These are phyloP conservation scores for Cremastobaeus sp. DNA, from an alignment of 2,888 invertebrate species.

Conservation along the genomic window DNA sequence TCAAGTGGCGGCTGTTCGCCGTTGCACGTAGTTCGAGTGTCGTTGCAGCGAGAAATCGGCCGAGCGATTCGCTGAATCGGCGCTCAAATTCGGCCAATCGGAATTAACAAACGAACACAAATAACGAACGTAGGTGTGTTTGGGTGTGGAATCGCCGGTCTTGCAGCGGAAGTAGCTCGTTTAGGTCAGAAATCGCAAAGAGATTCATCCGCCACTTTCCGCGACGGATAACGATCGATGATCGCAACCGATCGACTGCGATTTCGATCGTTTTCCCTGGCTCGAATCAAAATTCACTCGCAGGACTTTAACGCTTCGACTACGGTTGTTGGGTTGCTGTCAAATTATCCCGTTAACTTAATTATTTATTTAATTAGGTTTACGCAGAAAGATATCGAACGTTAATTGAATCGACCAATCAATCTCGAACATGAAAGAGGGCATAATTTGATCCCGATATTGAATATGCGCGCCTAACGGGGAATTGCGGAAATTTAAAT, in stretches of 20 bases:
- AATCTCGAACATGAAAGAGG: too few relatives aligned
- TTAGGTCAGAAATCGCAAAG: constrained; percentile 54
- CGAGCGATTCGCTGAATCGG: not conserved
- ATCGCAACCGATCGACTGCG: constrained; percentile 7
- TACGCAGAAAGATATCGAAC: too few relatives aligned
- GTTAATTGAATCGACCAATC: too few relatives aligned
- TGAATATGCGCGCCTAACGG: too few relatives aligned
- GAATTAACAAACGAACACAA: constrained; percentile 43
- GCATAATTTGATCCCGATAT: too few relatives aligned
- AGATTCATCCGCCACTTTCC: constrained; percentile 47
- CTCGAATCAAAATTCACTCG: too few relatives aligned
- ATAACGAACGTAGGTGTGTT: constrained; percentile 59
- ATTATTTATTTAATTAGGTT: too few relatives aligned
- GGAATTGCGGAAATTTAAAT: not conserved
- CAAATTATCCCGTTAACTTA: too few relatives aligned
- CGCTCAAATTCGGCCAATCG: constrained; percentile 42
- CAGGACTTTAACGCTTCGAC: too few relatives aligned
- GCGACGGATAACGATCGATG: constrained; percentile 30
- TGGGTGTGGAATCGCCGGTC: constrained; percentile 54
- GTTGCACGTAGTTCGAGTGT: too few relatives aligned
- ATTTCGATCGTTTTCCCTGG: not conserved
- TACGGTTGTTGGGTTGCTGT: too few relatives aligned
- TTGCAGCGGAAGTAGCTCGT: constrained; percentile 54
- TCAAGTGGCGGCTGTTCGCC: too few relatives aligned
- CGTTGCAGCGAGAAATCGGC: not conserved